A percentile compares a stretch with the other conserved stretches of the same genome.
These are phyloP conservation scores for Hololepta plana DNA, from an alignment of 2,888 invertebrate genomes.

Conservation along the genomic window DNA sequence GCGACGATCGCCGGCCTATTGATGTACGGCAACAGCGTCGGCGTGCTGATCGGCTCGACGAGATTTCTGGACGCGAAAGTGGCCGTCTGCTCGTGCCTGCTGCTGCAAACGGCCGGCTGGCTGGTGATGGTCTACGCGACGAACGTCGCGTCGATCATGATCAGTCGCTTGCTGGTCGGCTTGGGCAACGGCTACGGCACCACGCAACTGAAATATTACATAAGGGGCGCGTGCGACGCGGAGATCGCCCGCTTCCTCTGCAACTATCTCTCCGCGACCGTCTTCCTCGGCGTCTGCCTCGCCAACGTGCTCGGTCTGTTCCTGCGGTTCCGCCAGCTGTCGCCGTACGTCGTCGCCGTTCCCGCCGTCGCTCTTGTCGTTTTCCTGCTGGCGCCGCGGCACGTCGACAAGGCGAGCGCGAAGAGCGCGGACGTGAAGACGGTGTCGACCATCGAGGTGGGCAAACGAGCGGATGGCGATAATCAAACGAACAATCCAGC, in stretches of 20 bases:
- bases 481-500: slow-evolving; percentile 6
- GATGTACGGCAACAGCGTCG: slow-evolving; percentile 14
- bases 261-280: slow-evolving; percentile 9
- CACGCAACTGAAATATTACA: slow-evolving; percentile 12
- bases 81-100: slow-evolving; percentile 10
- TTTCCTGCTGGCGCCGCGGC: slow-evolving; percentile 9
- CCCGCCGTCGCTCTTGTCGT: slow-evolving; percentile 9
- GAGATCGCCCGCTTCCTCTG: slow-evolving; percentile 8
- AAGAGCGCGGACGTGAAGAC: background rate
- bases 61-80: slow-evolving; percentile 11
- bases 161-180: slow-evolving; percentile 11
- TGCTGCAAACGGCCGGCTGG: slow-evolving; percentile 13
- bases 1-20: slow-evolving; percentile 13
- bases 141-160: slow-evolving; percentile 11
- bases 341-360: slow-evolving; percentile 9
- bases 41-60: slow-evolving; percentile 11
- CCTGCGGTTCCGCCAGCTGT: slow-evolving; percentile 10
- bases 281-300: slow-evolving; percentile 11
- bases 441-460: slow-evolving; percentile 3
- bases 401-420: slow-evolving; percentile 1
- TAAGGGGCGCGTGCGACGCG: slow-evolving; percentile 11
- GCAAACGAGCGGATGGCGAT: background rate
- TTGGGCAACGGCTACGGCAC: slow-evolving; percentile 12
- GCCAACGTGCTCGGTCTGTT: slow-evolving; percentile 10
- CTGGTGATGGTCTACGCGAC: slow-evolving; percentile 12